Evolutionary conservation across 2,113 vertebrate genomes (phyloP).

Genomic region (Crotophaga sulcirostris): DNA sequence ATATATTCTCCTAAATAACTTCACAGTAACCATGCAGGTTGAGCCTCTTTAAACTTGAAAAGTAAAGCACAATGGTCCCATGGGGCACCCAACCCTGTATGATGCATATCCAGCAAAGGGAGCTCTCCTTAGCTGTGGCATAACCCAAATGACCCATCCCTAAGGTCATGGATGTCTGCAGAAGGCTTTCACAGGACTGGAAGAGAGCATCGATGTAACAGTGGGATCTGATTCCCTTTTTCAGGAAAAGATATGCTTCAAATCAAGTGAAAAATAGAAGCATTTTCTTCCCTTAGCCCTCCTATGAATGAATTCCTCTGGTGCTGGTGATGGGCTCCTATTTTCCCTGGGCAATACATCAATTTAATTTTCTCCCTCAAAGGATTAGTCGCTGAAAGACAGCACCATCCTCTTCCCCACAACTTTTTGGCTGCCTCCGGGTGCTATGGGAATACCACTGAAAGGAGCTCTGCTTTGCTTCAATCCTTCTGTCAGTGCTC

Average conservation of each 20-base stretch:
- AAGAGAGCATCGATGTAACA: not conserved
- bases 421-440: not conserved
- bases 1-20: not conserved
- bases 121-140: not conserved
- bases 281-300: not conserved
- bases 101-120: rapidly evolving
- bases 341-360: not conserved
- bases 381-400: not conserved
- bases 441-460: not conserved
- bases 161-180: not conserved
- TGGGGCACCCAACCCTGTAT: not conserved
- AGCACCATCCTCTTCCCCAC: not conserved
- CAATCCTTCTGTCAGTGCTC: not conserved
- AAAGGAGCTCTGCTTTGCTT: not conserved
- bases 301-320: not conserved
- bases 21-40: rapidly evolving
- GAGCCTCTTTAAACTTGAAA: not conserved
- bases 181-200: not conserved
- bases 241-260: not conserved
- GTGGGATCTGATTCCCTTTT: not conserved
- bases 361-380: conserved; percentile 29
- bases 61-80: not conserved
- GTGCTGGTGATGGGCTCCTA: not conserved
- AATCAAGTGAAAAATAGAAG: not conserved
- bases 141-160: not conserved